A percentile compares a stretch with the other conserved stretches of the same genome.
Conservation (phyloP, 92 coral and sea anemone genomes). For the Porites divaricata region DNA sequence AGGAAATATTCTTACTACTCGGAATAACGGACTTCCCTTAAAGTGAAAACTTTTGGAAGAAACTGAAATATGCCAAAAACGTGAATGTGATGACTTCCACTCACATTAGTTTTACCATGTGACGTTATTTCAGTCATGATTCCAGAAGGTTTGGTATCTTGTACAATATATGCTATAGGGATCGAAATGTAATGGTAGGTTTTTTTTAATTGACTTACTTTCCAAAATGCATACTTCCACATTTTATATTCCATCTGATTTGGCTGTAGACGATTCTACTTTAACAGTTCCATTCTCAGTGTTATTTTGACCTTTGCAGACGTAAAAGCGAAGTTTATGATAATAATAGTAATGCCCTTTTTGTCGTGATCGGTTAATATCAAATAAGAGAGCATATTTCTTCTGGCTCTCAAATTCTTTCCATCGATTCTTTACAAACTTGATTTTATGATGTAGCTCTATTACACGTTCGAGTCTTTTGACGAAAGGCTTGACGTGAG, state of each 20-base stretch:
- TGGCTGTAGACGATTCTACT: not conserved
- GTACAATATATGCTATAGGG: constrained; percentile 2
- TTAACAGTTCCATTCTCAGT: not conserved
- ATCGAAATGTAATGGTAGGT: too few relatives aligned
- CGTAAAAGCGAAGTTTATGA: not conserved
- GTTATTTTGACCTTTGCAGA: not conserved
- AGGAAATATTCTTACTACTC: not conserved
- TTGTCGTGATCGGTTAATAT: not conserved
- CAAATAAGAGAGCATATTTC: not conserved
- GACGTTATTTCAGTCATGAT: constrained; percentile 1
- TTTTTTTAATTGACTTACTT: not conserved
- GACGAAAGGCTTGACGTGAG: not conserved
- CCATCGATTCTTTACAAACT: not conserved
- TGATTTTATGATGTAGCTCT: not conserved
- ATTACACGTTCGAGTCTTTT: not conserved
- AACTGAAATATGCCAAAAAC: not conserved
- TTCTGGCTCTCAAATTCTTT: not conserved
- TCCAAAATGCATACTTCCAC: not conserved
- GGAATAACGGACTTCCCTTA: too few relatives aligned
- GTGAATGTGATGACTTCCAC: not conserved
- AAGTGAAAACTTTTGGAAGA: too few relatives aligned
- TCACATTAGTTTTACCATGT: not conserved
- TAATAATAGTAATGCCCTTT: not conserved
- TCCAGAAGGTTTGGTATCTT: constrained; percentile 1
- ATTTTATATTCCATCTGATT: too few relatives aligned